A percentile compares a stretch with the other conserved stretches of the same genome.
phyloP scores from a whole-genome alignment of 2,888 invertebrate genomes.

The Scrobipalpa costella region DNA sequence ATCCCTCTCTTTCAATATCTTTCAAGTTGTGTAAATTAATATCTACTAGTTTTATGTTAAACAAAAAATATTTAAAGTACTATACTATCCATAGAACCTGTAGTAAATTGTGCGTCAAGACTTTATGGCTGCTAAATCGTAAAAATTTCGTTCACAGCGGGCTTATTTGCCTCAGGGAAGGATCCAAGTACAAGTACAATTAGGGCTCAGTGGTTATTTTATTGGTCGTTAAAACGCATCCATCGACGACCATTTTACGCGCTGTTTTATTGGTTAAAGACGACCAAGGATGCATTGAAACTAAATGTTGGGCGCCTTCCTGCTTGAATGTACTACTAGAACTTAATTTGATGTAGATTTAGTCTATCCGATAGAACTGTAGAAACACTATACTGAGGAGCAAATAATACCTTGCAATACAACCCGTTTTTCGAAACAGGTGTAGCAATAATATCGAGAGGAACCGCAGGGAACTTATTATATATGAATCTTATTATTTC shows the following conservation, averaged over 20 bases:
- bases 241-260: slow-evolving; percentile 61
- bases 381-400: too few relatives aligned
- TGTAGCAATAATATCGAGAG: too few relatives aligned
- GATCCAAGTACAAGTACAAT: slow-evolving; percentile 53
- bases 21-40: too few relatives aligned
- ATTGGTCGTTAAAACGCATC: slow-evolving; percentile 65
- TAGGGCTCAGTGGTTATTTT: slow-evolving; percentile 67
- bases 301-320: slow-evolving; percentile 50
- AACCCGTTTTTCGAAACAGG: too few relatives aligned
- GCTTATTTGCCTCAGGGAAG: slow-evolving; percentile 48
- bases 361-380: too few relatives aligned
- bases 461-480: too few relatives aligned
- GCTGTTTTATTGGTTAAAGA: slow-evolving; percentile 55
- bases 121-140: slow-evolving; percentile 60
- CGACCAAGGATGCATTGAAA: slow-evolving; percentile 37
- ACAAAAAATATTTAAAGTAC: too few relatives aligned
- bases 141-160: slow-evolving; percentile 54
- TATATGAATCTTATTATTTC: too few relatives aligned
- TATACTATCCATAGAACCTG: not conserved
- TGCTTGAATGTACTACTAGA: not conserved
- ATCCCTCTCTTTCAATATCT: too few relatives aligned
- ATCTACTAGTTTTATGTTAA: too few relatives aligned
- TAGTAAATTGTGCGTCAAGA: slow-evolving; percentile 39
- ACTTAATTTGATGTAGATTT: too few relatives aligned
- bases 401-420: too few relatives aligned